Percentiles rank a stretch among this genome's conserved stretches.
phyloP scores from a whole-genome alignment of 2,797 vertebrate species.

The Pseudochaenichthys georgianus region DNA sequence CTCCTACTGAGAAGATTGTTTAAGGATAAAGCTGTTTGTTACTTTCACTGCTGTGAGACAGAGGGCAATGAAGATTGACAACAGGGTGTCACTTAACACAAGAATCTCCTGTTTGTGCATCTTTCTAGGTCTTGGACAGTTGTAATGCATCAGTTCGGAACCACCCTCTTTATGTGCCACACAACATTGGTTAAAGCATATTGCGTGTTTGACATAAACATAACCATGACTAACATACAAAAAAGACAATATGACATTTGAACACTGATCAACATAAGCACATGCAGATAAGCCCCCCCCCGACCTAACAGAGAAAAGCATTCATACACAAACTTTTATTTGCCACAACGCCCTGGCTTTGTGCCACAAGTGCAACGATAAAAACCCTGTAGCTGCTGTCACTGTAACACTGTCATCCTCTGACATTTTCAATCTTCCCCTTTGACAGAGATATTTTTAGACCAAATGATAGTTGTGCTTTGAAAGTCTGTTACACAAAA shows the following conservation, averaged over 20 bases:
- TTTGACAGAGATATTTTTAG: slow-evolving; percentile 74
- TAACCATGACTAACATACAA: slow-evolving; percentile 14
- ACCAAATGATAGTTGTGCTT: slow-evolving; percentile 55
- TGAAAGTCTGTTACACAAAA: slow-evolving; percentile 58
- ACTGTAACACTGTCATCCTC: slow-evolving; percentile 51
- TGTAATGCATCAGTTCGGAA: slow-evolving; percentile 7
- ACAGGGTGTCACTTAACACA: slow-evolving; percentile 37
- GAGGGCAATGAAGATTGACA: slow-evolving; percentile 44
- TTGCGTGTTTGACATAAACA: slow-evolving; percentile 6
- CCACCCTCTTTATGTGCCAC: background rate
- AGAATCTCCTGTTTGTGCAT: slow-evolving; percentile 24
- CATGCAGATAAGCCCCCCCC: slow-evolving; percentile 20
- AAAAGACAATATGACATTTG: slow-evolving; percentile 14
- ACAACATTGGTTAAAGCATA: slow-evolving; percentile 5
- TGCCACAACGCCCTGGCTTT: slow-evolving; percentile 36
- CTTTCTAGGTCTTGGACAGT: slow-evolving; percentile 14
- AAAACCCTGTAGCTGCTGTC: slow-evolving; percentile 61
- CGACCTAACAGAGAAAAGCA: slow-evolving; percentile 18
- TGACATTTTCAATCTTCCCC: slow-evolving; percentile 75
- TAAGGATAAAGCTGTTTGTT: slow-evolving; percentile 38
- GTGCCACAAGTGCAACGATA: slow-evolving; percentile 39
- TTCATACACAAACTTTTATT: slow-evolving; percentile 23
- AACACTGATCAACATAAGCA: slow-evolving; percentile 37
- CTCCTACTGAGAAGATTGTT: slow-evolving; percentile 50
- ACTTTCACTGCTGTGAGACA: slow-evolving; percentile 30